Evolutionary conservation across 2,113 vertebrate genomes (phyloP), one percentile per base, ranked within the genome.

Genomic region (Melanotaenia duboulayi): DNA sequence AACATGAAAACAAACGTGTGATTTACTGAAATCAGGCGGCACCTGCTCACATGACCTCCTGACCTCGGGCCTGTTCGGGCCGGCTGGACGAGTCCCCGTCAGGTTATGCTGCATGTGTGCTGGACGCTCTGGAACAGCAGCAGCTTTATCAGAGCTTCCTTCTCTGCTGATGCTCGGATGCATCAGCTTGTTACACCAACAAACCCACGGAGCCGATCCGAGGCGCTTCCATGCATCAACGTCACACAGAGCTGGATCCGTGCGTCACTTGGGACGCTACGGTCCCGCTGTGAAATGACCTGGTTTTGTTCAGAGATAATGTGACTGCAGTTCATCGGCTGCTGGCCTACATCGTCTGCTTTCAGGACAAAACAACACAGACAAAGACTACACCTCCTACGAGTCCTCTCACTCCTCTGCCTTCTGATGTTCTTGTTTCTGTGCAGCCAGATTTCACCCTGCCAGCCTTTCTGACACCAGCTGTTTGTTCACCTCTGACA

Each of bases 101-200:
- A n/a, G n/a, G n/a, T n/a, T 76, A 50, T 73, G 40, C 51, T 61
- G 49, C 58, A 46, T 35, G 20, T 23, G 60, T 56, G 71, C 55
- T 35, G 58, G 42, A 50, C 51, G 61, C 61, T 54, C 52, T 40
- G n/a, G 69, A 81, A 83, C 86, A 86, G 81, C 75, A 44, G 63
- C 70, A 11, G 48, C 58, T 77, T 84, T 71, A 75, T 35, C 32
- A 35, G 32, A 35, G 32, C 76, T 88, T 88, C 78, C 78, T 70
- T 58, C 65, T 65, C 66, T 40, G 48, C 74, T 81, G 66, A 67
- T 74, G 69, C 71, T 51, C 70, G 32, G 32, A 3, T 28, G 28
- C 28, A 28, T 3, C 28, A 4, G 28, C 28, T 74, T 88, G 69
- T 82, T 66, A 20, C 49, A 66, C 80, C 49, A 70, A 67, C 48